Evolutionary conservation across 2,797 vertebrate genomes (phyloP).

Genomic region (Sparidentex hasta): DNA sequence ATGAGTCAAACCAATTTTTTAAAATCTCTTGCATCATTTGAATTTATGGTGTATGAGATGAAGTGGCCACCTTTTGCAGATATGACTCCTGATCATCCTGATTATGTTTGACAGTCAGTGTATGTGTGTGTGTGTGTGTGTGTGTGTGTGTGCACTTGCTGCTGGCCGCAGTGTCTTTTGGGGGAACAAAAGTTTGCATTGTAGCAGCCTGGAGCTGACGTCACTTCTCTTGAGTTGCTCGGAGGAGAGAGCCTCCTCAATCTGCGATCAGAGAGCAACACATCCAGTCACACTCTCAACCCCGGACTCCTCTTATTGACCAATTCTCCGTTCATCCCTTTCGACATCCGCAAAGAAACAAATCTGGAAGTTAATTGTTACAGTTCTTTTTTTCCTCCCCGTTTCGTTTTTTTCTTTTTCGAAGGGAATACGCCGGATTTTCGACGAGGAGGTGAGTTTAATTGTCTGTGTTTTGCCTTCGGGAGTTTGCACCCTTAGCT

Average conservation of each 20-base stretch:
- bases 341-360: constrained; percentile 10
- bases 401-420: not conserved
- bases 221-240: constrained; percentile 86
- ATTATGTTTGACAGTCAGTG: no score
- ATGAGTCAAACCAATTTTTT: no score
- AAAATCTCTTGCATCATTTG: no score
- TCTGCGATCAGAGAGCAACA: constrained; percentile 83
- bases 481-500: constrained; percentile 34
- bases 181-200: constrained; percentile 57
- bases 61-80: no score
- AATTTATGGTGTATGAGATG: no score
- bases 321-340: constrained; percentile 44
- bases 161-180: not conserved
- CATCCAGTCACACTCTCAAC: constrained; percentile 59
- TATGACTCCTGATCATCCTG: no score
- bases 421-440: constrained; percentile 33
- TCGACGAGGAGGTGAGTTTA: constrained; percentile 63
- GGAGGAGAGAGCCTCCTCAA: constrained; percentile 85
- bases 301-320: constrained; percentile 55
- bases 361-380: constrained; percentile 49
- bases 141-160: not conserved
- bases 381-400: not conserved
- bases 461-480: not conserved
- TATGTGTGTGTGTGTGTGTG: not conserved
- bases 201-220: constrained; percentile 85